Percentiles rank a stretch among this genome's conserved stretches.
Evolutionary conservation across 2,888 invertebrate species (phyloP).

Genomic region (Hirtodrosophila histrioides): DNA sequence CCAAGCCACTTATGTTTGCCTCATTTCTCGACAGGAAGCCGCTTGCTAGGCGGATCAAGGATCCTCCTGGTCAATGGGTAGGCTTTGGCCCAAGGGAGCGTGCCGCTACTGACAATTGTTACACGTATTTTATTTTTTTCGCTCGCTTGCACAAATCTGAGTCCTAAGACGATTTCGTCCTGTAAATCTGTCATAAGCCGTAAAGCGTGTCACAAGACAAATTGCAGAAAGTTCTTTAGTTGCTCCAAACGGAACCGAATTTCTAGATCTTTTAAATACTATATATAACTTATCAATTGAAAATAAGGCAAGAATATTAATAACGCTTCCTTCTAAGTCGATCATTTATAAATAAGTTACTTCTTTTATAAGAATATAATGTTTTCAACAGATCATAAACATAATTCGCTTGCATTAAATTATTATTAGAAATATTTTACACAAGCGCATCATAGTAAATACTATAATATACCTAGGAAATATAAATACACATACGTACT

Average conservation of each 20-base stretch:
- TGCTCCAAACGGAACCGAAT: slow-evolving; percentile 9
- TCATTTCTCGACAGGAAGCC: slow-evolving; percentile 49
- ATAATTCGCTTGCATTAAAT: no score
- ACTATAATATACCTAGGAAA: not conserved
- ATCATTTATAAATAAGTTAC: no score
- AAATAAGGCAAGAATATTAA: no score
- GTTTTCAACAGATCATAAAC: no score
- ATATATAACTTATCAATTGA: not conserved
- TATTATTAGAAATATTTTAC: no score
- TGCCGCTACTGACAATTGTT: slow-evolving; percentile 60
- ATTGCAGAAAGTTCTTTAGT: slow-evolving; percentile 73
- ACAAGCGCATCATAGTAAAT: not conserved
- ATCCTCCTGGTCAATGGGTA: slow-evolving; percentile 35
- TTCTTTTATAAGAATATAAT: not conserved
- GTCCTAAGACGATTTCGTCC: slow-evolving; percentile 67
- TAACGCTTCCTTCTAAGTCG: no score
- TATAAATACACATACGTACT: not conserved
- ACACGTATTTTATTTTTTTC: slow-evolving; percentile 55
- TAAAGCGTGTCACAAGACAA: slow-evolving; percentile 83
- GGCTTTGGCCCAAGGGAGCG: slow-evolving; percentile 40
- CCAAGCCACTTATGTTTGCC: slow-evolving; percentile 73
- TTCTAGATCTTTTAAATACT: not conserved
- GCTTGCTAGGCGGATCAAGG: slow-evolving; percentile 50
- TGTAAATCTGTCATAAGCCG: slow-evolving; percentile 81
- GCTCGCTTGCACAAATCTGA: slow-evolving; percentile 62